Percentiles rank a stretch among this genome's conserved stretches.
Evolutionary conservation across 2,113 vertebrate genomes (phyloP).

Genomic region (Xenus cinereus): DNA sequence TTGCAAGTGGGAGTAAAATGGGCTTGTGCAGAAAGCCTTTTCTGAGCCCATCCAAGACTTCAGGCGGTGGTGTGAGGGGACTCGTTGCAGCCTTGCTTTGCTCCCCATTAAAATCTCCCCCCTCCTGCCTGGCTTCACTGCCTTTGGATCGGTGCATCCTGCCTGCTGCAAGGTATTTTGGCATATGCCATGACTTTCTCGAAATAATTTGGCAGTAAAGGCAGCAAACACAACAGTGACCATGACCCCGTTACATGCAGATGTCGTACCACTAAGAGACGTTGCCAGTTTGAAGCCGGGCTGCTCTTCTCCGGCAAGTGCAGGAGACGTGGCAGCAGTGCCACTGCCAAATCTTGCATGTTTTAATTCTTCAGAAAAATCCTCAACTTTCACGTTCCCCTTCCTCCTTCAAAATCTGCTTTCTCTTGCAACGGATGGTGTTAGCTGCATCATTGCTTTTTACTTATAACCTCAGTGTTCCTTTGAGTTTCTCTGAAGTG

Average conservation of each 20-base stretch:
- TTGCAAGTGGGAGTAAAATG: no score
- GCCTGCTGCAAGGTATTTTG: neutral
- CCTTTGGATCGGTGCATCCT: rapidly evolving
- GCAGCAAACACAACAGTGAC: neutral
- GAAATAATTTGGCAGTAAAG: neutral
- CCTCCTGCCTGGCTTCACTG: rapidly evolving
- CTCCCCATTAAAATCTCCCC: neutral
- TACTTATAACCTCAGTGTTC: neutral
- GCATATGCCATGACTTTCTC: neutral
- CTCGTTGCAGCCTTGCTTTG: neutral
- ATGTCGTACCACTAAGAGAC: neutral
- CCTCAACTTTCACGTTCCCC: neutral
- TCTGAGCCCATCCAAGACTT: neutral
- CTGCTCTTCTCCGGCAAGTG: neutral
- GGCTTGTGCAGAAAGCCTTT: neutral
- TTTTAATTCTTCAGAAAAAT: neutral
- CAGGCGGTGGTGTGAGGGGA: neutral
- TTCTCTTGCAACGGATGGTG: neutral
- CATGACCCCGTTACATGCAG: rapidly evolving
- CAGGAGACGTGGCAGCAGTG: neutral
- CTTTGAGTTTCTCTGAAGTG: neutral
- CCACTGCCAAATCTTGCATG: neutral
- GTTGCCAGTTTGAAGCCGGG: neutral
- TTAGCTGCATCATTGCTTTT: neutral
- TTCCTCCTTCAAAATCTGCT: neutral